Evolutionary conservation across 2,888 invertebrate genomes (phyloP).

Genomic region (Aplocera efformata): DNA sequence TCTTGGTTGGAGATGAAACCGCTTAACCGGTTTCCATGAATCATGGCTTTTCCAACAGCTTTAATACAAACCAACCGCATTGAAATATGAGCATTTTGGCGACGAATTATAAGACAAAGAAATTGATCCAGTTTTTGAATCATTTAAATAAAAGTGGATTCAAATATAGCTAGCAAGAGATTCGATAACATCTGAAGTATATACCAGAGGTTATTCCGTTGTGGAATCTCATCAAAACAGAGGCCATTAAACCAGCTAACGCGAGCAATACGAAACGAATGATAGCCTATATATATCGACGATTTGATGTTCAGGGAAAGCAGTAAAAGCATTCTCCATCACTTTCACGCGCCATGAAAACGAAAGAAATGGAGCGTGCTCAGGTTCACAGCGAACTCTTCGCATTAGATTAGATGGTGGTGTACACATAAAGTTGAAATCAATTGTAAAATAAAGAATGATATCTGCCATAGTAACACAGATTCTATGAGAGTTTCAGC

Average conservation of each 20-base stretch:
- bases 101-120: no score
- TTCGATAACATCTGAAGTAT: background rate
- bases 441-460: constrained; percentile 15
- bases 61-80: no score
- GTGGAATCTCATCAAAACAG: constrained; percentile 18
- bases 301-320: constrained; percentile 23
- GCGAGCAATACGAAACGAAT: constrained; percentile 32
- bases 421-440: constrained; percentile 15
- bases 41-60: no score
- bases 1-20: no score
- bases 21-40: no score
- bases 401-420: constrained; percentile 15
- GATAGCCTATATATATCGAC: constrained; percentile 33
- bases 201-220: constrained; percentile 1
- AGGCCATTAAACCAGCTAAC: constrained; percentile 34
- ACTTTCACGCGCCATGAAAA: constrained; percentile 13
- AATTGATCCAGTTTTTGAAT: no score
- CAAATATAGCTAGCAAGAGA: background rate
- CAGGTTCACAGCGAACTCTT: constrained; percentile 19
- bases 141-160: no score
- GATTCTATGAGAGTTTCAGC: no score
- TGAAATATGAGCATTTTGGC: no score
- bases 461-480: no score
- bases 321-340: constrained; percentile 21
- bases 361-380: constrained; percentile 14